These are phyloP conservation scores for Bembecia ichneumoniformis DNA, from an alignment of 2,888 invertebrate genomes.

Conservation along the genomic window DNA sequence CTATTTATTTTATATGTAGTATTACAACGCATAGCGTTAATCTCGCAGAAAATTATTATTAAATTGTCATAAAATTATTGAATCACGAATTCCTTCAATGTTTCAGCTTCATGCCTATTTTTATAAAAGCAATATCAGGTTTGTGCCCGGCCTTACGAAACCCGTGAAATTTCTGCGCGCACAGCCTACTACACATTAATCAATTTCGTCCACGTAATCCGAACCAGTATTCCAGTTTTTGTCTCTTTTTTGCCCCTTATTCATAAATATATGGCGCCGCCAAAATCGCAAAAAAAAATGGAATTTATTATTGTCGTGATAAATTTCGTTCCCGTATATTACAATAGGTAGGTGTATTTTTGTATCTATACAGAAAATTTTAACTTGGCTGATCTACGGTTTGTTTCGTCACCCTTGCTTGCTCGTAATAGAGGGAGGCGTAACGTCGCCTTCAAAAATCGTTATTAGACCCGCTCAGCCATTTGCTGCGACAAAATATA, in stretches of 20 bases:
- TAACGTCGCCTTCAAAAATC: slow-evolving; percentile 19
- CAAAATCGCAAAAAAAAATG: not conserved
- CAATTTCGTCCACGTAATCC: slow-evolving; percentile 20
- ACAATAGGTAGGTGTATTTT: no score
- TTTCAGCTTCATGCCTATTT: not conserved
- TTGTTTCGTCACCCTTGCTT: not conserved
- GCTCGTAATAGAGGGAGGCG: slow-evolving; percentile 19
- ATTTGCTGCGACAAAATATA: slow-evolving; percentile 24
- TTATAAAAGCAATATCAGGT: not conserved
- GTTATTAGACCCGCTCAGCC: slow-evolving; percentile 21
- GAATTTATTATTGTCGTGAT: not conserved
- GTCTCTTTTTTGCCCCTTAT: slow-evolving; percentile 10
- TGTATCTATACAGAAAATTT: no score
- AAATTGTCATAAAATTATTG: not conserved
- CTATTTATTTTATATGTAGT: no score
- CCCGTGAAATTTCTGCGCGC: slow-evolving; percentile 13
- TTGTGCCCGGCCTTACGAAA: slow-evolving; percentile 4
- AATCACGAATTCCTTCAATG: not conserved
- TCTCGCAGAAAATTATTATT: no score
- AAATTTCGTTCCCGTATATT: not conserved
- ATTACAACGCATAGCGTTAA: no score
- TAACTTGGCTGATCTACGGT: not conserved
- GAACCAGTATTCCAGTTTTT: slow-evolving; percentile 17
- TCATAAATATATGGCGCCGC: not conserved
- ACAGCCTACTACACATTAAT: slow-evolving; percentile 18